Evolutionary conservation across 2,797 vertebrate species (phyloP).

Genomic region (Labeo calbasu): DNA sequence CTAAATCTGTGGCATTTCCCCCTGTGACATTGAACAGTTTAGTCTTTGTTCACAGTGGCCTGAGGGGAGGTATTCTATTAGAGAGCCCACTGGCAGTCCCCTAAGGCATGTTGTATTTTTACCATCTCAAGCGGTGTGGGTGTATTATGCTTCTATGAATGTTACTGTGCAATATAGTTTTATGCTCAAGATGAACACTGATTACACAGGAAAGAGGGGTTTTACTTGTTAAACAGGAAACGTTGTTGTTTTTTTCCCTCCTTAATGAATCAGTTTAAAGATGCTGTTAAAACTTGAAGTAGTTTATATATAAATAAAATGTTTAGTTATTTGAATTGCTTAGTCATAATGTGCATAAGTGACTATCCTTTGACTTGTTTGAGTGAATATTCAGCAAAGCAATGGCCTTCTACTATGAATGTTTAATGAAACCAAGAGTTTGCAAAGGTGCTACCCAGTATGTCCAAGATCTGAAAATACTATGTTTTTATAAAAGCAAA

Average conservation of each 20-base stretch:
- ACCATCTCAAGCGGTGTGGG: neutral
- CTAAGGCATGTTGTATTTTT: slow-evolving; percentile 38
- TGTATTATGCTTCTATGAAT: slow-evolving; percentile 14
- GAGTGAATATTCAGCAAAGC: neutral
- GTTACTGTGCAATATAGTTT: slow-evolving; percentile 24
- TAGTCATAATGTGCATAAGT: neutral
- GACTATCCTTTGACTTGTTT: neutral
- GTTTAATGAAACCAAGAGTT: neutral
- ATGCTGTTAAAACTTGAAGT: neutral
- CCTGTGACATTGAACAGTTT: slow-evolving; percentile 32
- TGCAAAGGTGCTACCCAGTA: too few relatives aligned
- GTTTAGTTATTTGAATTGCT: neutral
- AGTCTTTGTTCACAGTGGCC: slow-evolving; percentile 33
- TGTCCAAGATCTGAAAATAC: too few relatives aligned
- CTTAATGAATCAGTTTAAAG: neutral
- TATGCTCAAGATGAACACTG: slow-evolving; percentile 30
- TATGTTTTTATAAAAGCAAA: too few relatives aligned
- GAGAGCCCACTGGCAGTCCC: slow-evolving; percentile 28
- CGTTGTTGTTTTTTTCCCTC: too few relatives aligned
- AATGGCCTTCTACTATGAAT: neutral
- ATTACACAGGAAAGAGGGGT: slow-evolving; percentile 19
- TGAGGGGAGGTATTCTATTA: slow-evolving; percentile 48
- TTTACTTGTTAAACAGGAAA: slow-evolving; percentile 6
- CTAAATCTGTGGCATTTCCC: slow-evolving; percentile 29
- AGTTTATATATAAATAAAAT: neutral